Percentiles rank a stretch among this genome's conserved stretches.
These are phyloP conservation scores for Hydrozoanthus gracilis DNA, from an alignment of 92 coral and sea anemone species.

Conservation along the genomic window DNA sequence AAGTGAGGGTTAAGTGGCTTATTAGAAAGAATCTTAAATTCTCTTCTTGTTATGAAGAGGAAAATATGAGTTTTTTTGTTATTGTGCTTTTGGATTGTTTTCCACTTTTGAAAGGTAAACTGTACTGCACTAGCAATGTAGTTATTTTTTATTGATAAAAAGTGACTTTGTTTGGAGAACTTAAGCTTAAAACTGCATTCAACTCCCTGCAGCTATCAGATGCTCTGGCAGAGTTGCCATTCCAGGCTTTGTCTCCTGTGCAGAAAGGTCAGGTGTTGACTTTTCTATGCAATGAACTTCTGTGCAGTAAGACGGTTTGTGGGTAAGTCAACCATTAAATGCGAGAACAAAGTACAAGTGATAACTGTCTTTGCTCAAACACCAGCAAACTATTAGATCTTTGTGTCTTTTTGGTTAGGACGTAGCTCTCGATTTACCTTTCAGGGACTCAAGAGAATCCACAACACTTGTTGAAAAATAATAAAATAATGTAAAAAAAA, in stretches of 20 bases:
- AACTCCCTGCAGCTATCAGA: conserved; percentile 78
- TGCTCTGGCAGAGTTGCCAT: conserved; percentile 82
- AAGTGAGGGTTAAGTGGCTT: conserved; percentile 9
- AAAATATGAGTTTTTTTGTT: neutral
- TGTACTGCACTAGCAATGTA: too few relatives aligned
- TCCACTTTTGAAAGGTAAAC: neutral
- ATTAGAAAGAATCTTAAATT: neutral
- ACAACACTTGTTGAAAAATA: too few relatives aligned
- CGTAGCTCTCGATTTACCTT: too few relatives aligned
- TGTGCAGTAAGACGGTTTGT: conserved; percentile 87
- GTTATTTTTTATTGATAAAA: too few relatives aligned
- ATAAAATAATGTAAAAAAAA: too few relatives aligned
- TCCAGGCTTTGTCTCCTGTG: conserved; percentile 84
- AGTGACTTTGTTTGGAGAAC: too few relatives aligned
- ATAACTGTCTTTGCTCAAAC: too few relatives aligned
- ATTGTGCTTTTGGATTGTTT: neutral
- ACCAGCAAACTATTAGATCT: too few relatives aligned
- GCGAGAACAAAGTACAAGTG: too few relatives aligned
- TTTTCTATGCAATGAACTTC: conserved; percentile 91
- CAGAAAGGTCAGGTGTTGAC: conserved; percentile 87
- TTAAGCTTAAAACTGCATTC: neutral
- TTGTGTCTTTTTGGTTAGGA: too few relatives aligned
- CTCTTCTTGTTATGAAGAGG: too few relatives aligned
- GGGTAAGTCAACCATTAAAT: conserved; percentile 56
- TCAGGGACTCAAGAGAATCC: too few relatives aligned